Conservation (phyloP, 1,140 invertebrate species). For the Neocloeon triangulifer region DNA sequence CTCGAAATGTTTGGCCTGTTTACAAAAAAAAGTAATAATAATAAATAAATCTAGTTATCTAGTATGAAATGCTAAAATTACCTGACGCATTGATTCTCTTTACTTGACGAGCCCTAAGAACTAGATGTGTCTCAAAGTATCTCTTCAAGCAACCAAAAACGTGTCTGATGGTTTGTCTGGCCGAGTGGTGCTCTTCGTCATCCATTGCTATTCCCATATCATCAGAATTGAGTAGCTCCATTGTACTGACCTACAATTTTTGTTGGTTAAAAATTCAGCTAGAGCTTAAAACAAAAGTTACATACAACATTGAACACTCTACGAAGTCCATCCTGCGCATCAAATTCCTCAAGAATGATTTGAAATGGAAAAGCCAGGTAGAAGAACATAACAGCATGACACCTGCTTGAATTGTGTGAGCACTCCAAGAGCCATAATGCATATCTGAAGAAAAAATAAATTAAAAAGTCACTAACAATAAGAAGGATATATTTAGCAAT, state of each 20-base stretch:
- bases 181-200: slow-evolving; percentile 77
- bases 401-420: slow-evolving; percentile 85
- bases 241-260: slow-evolving; percentile 45
- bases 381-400: slow-evolving; percentile 95
- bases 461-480: not conserved
- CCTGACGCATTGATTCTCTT: slow-evolving; percentile 26
- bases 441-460: slow-evolving; percentile 32
- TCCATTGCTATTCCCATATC: slow-evolving; percentile 43
- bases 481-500: not conserved
- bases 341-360: slow-evolving; percentile 79
- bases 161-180: slow-evolving; percentile 82
- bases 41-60: too few species aligned
- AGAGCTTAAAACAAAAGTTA: slow-evolving; percentile 8
- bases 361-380: slow-evolving; percentile 79
- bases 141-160: slow-evolving; percentile 75
- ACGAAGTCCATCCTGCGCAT: slow-evolving; percentile 71
- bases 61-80: too few species aligned
- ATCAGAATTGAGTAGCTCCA: slow-evolving; percentile 46
- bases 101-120: slow-evolving; percentile 60
- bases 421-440: slow-evolving; percentile 84
- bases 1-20: not conserved
- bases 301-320: slow-evolving; percentile 81
- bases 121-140: slow-evolving; percentile 81
- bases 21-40: not conserved
- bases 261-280: not conserved